Conservation (phyloP, 2,113 vertebrate species). For the Xiphorhynchus elegans region DNA sequence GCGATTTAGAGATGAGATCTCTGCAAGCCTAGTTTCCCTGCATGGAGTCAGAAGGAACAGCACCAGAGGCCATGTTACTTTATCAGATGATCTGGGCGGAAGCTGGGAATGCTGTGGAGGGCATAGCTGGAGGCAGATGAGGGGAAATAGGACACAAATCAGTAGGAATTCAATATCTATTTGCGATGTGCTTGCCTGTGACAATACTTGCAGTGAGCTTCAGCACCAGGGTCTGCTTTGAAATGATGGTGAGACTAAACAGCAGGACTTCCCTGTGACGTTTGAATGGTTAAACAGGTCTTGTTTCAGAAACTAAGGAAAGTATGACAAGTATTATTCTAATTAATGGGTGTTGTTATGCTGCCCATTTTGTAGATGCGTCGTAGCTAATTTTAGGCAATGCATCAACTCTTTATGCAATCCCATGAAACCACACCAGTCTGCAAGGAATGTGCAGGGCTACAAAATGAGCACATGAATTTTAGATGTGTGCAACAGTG, state of each 20-base stretch:
- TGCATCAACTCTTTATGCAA: neutral
- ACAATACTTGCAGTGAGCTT: neutral
- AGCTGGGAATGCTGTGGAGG: neutral
- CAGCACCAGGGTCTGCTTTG: neutral
- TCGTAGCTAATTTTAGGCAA: neutral
- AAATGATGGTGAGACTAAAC: neutral
- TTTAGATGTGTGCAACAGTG: neutral
- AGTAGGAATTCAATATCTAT: neutral
- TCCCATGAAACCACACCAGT: neutral
- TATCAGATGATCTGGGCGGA: neutral
- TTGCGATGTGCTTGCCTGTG: neutral
- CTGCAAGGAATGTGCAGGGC: neutral
- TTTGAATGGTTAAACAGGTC: neutral
- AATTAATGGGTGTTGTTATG: neutral
- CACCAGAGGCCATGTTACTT: neutral
- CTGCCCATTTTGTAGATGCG: neutral
- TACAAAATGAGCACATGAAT: neutral
- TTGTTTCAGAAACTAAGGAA: neutral
- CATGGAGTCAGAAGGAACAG: neutral
- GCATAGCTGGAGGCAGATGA: neutral
- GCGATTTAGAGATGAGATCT: neutral
- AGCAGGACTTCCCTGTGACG: neutral
- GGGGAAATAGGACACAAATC: neutral
- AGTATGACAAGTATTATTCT: neutral
- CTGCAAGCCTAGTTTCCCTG: neutral